Evolutionary conservation across 2,113 vertebrate species (phyloP).

Genomic region (Melanerpes formicivorus): DNA sequence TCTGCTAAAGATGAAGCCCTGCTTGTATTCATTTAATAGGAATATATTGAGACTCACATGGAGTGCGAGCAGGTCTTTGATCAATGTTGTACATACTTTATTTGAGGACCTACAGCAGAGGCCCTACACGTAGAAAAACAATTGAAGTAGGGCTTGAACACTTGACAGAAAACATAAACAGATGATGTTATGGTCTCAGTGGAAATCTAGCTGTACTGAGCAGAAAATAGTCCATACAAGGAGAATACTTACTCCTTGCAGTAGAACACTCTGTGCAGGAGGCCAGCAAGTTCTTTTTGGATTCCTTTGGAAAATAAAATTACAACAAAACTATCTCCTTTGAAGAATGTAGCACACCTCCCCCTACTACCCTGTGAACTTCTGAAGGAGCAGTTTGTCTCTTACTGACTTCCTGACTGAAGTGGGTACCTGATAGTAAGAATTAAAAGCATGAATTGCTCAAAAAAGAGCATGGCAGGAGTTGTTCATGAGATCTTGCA

Average conservation of each 20-base stretch:
- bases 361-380: neutral
- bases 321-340: neutral
- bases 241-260: conserved; percentile 7
- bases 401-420: neutral
- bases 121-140: conserved; percentile 51
- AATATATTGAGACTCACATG: conserved; percentile 8
- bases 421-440: neutral
- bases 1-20: conserved; percentile 15
- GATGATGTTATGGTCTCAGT: conserved; percentile 57
- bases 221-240: conserved; percentile 56
- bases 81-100: conserved; percentile 29
- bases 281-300: neutral
- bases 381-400: neutral
- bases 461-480: neutral
- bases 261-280: neutral
- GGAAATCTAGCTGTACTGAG: conserved; percentile 44
- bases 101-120: conserved; percentile 62
- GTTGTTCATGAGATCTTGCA: neutral
- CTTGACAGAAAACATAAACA: conserved; percentile 49
- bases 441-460: neutral
- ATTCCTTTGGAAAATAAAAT: conserved; percentile 1
- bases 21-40: neutral
- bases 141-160: conserved; percentile 53
- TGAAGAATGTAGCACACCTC: neutral
- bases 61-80: conserved; percentile 16